Conservation (phyloP, 2,797 vertebrate species). For the Sciaenops ocellatus region DNA sequence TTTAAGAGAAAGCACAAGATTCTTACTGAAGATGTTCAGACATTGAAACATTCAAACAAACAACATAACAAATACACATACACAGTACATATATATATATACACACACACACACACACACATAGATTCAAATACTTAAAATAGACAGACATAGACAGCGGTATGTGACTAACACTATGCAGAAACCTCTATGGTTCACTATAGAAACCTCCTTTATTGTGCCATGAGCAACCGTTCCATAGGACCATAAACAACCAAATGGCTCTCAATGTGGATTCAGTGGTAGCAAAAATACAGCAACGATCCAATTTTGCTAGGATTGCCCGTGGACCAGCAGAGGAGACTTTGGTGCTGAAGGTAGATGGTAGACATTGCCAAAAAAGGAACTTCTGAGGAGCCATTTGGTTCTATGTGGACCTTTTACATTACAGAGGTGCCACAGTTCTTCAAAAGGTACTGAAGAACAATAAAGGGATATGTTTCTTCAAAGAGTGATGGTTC, state of each 20-base stretch:
- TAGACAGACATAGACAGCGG: not conserved
- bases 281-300: not conserved
- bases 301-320: not conserved
- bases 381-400: not conserved
- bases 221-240: not conserved
- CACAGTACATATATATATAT: slow-evolving; percentile 6
- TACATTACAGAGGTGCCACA: not conserved
- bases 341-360: not conserved
- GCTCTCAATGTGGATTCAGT: not conserved
- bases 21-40: slow-evolving; percentile 34
- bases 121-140: not conserved
- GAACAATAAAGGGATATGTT: slow-evolving; percentile 15
- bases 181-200: not conserved
- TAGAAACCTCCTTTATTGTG: slow-evolving; percentile 11
- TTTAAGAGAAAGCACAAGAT: slow-evolving; percentile 58
- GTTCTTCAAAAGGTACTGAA: slow-evolving; percentile 25
- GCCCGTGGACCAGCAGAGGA: not conserved
- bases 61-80: slow-evolving; percentile 18
- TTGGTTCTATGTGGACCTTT: slow-evolving; percentile 12
- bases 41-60: slow-evolving; percentile 25
- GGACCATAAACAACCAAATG: slow-evolving; percentile 16
- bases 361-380: not conserved
- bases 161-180: not conserved
- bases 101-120: slow-evolving; percentile 7
- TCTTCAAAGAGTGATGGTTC: not conserved